These are phyloP conservation scores for Percopsis transmontana DNA, from an alignment of 2,113 vertebrate genomes.

Conservation along the genomic window DNA sequence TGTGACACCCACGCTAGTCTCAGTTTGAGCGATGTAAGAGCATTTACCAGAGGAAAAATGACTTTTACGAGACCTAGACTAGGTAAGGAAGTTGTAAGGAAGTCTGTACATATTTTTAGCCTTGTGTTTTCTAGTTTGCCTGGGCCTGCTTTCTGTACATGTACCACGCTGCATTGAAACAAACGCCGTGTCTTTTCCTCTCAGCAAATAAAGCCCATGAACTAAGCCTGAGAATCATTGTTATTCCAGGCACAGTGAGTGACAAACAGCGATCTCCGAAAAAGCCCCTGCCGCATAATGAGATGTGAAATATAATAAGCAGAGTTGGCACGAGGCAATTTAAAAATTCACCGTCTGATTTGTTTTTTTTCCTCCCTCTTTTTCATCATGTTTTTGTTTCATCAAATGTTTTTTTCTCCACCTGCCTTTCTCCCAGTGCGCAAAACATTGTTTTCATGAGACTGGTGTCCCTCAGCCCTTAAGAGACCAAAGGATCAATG, in stretches of 20 bases:
- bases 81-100: not conserved
- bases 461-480: conserved; percentile 43
- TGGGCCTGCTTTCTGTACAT: not conserved
- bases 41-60: not conserved
- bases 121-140: not conserved
- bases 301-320: conserved; percentile 70
- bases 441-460: conserved; percentile 35
- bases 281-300: conserved; percentile 56
- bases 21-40: not conserved
- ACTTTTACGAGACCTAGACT: not conserved
- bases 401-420: conserved; percentile 12
- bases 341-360: conserved; percentile 46
- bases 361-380: conserved; percentile 7
- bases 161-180: not conserved
- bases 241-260: conserved; percentile 59
- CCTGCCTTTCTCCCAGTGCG: not conserved
- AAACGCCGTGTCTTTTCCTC: conserved; percentile 18
- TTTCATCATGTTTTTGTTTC: conserved; percentile 43
- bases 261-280: conserved; percentile 57
- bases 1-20: not conserved
- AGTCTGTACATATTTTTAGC: not conserved
- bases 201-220: conserved; percentile 26
- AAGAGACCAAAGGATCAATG: conserved; percentile 56
- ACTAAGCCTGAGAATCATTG: conserved; percentile 30
- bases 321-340: conserved; percentile 58